These are phyloP conservation scores for Drosophila pectinifera DNA, from an alignment of 1,140 invertebrate genomes.

Conservation along the genomic window DNA sequence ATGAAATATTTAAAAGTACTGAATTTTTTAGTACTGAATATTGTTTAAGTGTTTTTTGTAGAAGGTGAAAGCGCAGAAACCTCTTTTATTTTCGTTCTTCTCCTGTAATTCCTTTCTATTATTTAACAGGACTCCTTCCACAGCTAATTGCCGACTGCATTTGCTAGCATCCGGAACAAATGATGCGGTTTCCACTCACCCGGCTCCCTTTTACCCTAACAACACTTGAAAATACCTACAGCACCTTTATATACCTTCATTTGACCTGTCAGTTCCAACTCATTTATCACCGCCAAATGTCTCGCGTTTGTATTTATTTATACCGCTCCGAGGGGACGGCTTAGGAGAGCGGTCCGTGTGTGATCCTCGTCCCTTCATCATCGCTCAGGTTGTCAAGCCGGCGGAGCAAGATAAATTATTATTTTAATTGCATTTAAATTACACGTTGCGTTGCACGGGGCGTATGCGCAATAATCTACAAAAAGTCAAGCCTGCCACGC, in stretches of 20 bases:
- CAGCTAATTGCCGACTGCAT: constrained; percentile 48
- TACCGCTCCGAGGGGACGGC: constrained; percentile 34
- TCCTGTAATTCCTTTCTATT: constrained; percentile 7
- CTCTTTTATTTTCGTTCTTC: background rate
- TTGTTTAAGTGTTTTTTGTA: no score
- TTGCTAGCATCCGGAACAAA: constrained; percentile 39
- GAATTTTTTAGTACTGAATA: no score
- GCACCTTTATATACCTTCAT: constrained; percentile 56
- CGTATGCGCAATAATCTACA: constrained; percentile 66
- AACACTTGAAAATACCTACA: constrained; percentile 38
- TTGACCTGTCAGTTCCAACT: constrained; percentile 70
- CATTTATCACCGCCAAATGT: constrained; percentile 73
- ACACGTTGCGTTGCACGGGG: constrained; percentile 55
- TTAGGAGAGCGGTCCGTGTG: constrained; percentile 51
- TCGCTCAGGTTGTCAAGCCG: constrained; percentile 55
- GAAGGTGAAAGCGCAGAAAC: background rate
- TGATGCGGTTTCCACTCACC: constrained; percentile 31
- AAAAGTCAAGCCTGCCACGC: constrained; percentile 48
- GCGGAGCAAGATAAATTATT: constrained; percentile 78
- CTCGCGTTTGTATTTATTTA: constrained; percentile 52
- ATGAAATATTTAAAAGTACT: no score
- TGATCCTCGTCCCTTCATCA: constrained; percentile 40
- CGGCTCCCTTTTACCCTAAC: background rate
- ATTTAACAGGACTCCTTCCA: constrained; percentile 2
- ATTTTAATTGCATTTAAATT: constrained; percentile 84